These are phyloP conservation scores for Apamea crenata DNA, from an alignment of 2,888 invertebrate genomes.

Conservation along the genomic window DNA sequence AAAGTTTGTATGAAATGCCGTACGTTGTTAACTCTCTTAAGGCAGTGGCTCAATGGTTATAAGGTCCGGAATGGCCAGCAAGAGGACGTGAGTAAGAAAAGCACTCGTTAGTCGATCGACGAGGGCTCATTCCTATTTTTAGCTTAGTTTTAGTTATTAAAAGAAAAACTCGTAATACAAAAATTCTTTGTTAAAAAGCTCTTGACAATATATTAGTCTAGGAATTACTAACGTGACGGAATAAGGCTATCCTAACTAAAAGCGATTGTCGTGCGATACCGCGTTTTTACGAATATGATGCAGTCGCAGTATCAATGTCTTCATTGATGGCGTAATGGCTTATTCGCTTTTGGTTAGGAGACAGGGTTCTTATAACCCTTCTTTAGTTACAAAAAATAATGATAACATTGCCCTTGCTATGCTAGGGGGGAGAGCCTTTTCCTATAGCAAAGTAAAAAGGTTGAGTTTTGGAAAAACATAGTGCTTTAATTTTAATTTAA, in stretches of 20 bases:
- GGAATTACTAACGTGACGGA: neutral
- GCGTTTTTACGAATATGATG: neutral
- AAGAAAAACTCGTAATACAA: neutral
- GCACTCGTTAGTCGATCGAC: neutral
- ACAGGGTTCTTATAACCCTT: too few species aligned
- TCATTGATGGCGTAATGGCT: neutral
- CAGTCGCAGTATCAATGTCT: neutral
- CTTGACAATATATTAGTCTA: neutral
- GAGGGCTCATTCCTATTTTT: neutral
- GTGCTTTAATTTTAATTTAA: neutral
- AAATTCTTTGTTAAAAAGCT: neutral
- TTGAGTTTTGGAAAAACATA: neutral
- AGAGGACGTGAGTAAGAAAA: neutral
- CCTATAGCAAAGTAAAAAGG: neutral
- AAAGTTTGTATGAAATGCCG: too few species aligned
- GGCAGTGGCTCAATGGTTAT: neutral
- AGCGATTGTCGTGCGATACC: neutral
- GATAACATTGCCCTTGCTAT: neutral
- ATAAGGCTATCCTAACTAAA: neutral
- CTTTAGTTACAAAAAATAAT: too few species aligned
- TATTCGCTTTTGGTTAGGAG: neutral
- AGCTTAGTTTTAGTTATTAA: neutral
- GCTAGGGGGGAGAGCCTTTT: neutral
- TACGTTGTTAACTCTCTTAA: too few species aligned
- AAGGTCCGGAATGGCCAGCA: neutral